Evolutionary conservation across 2,888 invertebrate species (phyloP).

Genomic region (Anticlea derivata): DNA sequence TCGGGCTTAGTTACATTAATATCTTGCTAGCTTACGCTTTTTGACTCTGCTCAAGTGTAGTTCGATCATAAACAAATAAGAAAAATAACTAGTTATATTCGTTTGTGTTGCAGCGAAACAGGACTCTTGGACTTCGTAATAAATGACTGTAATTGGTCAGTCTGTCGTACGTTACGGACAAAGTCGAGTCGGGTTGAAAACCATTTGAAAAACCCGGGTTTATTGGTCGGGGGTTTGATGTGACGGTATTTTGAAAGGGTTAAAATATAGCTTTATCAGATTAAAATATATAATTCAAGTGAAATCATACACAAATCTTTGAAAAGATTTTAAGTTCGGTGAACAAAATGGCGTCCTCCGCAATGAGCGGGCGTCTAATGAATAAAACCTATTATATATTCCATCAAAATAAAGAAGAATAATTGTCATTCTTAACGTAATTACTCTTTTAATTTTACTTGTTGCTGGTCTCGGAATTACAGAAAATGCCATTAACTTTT

Average conservation of each 20-base stretch:
- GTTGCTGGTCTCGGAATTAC: constrained; percentile 72
- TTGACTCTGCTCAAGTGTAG: too few relatives aligned
- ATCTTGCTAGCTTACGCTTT: too few relatives aligned
- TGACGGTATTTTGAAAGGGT: not conserved
- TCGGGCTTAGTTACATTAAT: too few relatives aligned
- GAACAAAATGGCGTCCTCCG: not conserved
- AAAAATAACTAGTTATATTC: not conserved
- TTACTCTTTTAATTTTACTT: constrained; percentile 76
- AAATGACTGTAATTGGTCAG: constrained; percentile 55
- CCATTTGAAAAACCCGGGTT: not conserved
- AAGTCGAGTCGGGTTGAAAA: constrained; percentile 15
- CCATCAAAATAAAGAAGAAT: constrained; percentile 34
- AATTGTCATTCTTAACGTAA: constrained; percentile 54
- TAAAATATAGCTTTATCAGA: too few relatives aligned
- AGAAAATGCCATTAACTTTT: constrained; percentile 72
- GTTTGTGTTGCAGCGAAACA: constrained; percentile 9
- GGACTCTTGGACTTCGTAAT: constrained; percentile 10
- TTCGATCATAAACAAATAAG: too few relatives aligned
- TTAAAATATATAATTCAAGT: too few relatives aligned
- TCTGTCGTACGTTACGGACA: constrained; percentile 46
- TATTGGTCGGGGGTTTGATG: constrained; percentile 13
- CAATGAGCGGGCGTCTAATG: not conserved
- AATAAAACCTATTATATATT: constrained; percentile 5
- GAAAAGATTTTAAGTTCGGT: not conserved
- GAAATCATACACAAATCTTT: too few relatives aligned